Base-by-base conservation (phyloP, 2,797 vertebrate species). In the Sebastes diaconus region DNA sequence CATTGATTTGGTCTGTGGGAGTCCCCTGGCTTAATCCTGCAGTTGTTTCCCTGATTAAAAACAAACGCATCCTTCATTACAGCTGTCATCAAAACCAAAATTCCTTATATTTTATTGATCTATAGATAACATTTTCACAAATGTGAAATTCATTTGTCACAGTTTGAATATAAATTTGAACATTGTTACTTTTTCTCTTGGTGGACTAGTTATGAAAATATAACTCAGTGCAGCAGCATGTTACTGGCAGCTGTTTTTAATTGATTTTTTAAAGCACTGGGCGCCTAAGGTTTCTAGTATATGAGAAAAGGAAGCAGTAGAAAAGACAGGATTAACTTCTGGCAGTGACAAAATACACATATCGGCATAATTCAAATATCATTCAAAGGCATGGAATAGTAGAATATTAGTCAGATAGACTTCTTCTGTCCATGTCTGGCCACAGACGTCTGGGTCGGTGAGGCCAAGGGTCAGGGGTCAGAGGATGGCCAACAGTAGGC, bases 11-110 rank as follows among this genome's bases (percentile, higher is more conserved):
- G 55, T 76, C 79, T 66, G 24, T 27, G 25, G 73, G 65, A 75
- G 75, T 30, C 77, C 63, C 70, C 13, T 27, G 76, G 27, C 34
- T 22, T 93, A 94, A 92, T 94, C 91, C 80, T 80, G 80, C 93
- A 93, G 93, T 94, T 95, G 92, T 88, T 91, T 75, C 61, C 55
- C 80, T 85, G 84, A 92, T 93, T 92, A 77, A 70, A 91, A 92
- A 88, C 83, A 89, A 93, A 92, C 71, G 46, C 67, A 76, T 88
- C 88, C 54, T 78, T 91, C 86, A 79, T 84, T 81, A 57, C 65
- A 39, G 60, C 57, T 78, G 77, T 87, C 69, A 72, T 77, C 61
- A 54, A 68, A 83, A 84, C 64, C 58, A 6, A 79, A 54, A 83
- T 85, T 83, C 77, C 68, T 70, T 52, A 8, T 13, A 83, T 71